These are phyloP conservation scores for Cryptophagus acutangulus DNA, from an alignment of 2,888 invertebrate genomes.

Conservation along the genomic window DNA sequence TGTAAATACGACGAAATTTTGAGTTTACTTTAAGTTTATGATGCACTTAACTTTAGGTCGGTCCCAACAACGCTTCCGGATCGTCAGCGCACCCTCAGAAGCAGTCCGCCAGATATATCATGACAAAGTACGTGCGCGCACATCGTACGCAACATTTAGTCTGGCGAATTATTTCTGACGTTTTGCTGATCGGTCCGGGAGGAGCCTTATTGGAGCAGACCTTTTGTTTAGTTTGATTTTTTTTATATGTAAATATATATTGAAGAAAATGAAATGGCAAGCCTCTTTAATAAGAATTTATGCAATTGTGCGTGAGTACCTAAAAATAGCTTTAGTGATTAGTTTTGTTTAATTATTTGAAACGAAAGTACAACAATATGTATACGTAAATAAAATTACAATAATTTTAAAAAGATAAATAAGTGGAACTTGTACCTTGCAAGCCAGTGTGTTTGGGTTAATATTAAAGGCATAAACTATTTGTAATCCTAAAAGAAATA, in stretches of 20 bases:
- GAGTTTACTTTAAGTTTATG: constrained; percentile 18
- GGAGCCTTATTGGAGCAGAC: too few relatives aligned
- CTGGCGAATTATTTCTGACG: too few relatives aligned
- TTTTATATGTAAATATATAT: constrained; percentile 34
- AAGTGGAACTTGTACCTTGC: constrained; percentile 46
- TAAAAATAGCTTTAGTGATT: constrained; percentile 33
- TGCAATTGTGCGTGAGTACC: neutral
- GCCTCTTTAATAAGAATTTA: constrained; percentile 40
- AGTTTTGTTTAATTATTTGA: constrained; percentile 30
- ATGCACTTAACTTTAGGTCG: too few relatives aligned
- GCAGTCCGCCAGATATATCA: too few relatives aligned
- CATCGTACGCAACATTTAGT: too few relatives aligned
- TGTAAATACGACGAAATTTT: constrained; percentile 22
- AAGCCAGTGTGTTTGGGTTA: constrained; percentile 45
- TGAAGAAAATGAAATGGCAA: constrained; percentile 29
- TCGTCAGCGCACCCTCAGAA: too few relatives aligned
- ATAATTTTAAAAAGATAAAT: constrained; percentile 19
- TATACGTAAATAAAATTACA: constrained; percentile 43
- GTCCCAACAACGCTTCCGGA: too few relatives aligned
- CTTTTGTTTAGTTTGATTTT: too few relatives aligned
- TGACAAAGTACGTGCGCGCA: too few relatives aligned
- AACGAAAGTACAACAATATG: constrained; percentile 48
- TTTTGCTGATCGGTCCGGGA: too few relatives aligned
- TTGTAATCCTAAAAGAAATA: constrained; percentile 25
- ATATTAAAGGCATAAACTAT: neutral